Percentiles rank a stretch among this genome's conserved stretches.
Conservation (phyloP, 2,113 vertebrate species). For the Rhabdomys dilectus region DNA sequence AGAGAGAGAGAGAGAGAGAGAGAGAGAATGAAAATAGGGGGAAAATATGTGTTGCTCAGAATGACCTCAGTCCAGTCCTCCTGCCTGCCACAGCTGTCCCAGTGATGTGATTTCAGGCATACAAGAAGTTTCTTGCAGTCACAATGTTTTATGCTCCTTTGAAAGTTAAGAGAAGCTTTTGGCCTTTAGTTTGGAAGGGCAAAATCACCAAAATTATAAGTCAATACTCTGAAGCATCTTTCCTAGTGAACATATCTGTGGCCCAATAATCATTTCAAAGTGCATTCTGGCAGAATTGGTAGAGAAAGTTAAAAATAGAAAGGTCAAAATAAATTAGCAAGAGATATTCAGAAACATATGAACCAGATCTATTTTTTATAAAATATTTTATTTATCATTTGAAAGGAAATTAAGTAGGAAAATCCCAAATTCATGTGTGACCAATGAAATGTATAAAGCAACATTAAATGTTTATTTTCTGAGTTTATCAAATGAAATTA, state of each 20-base stretch:
- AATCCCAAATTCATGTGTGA: not conserved
- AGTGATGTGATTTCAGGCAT: not conserved
- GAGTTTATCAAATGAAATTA: not conserved
- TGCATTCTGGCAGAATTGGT: not conserved
- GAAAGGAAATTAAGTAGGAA: constrained; percentile 43
- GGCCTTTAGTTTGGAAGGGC: not conserved
- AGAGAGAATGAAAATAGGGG: not conserved
- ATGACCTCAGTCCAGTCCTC: too few relatives aligned
- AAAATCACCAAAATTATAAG: not conserved
- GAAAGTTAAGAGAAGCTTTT: not conserved
- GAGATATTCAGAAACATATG: not conserved
- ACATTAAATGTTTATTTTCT: not conserved
- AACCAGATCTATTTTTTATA: not conserved
- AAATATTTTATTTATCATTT: not conserved
- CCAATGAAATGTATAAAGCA: not conserved
- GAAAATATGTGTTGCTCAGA: not conserved
- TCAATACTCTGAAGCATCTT: constrained; percentile 5
- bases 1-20: not conserved
- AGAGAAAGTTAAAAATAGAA: not conserved
- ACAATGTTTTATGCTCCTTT: not conserved
- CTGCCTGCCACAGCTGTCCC: not conserved
- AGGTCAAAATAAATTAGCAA: not conserved
- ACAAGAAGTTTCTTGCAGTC: not conserved
- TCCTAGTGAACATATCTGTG: not conserved
- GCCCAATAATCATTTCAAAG: not conserved